Base-by-base conservation (phyloP, 2,888 invertebrate species). In the Drosophila macrospina region DNA sequence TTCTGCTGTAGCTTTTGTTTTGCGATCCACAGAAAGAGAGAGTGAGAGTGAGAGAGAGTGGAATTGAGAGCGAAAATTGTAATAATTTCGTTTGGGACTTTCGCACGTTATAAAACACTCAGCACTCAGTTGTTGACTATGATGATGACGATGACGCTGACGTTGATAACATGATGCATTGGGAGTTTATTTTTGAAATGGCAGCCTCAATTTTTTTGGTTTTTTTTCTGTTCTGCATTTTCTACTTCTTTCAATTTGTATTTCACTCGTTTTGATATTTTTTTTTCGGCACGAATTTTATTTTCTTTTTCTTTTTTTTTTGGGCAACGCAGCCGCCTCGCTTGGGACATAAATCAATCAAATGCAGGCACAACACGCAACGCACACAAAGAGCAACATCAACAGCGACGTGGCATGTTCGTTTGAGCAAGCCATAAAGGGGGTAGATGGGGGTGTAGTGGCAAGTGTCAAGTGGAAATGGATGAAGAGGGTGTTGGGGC, bases 61-160 rank as follows among this genome's bases (percentile, higher is more conserved):
- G n/a, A n/a, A n/a, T n/a, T n/a, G 20, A 20, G 30, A 24, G 36
- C 13, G 41, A 52, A 41, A 51, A 67, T 51, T 65, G 73, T 65
- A 76, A 83, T 83, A 88, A 86, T 86, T 86, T 80, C 74, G 80
- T 83, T 82, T 61, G 65, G 42, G 67, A 76, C 74, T 83, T 80
- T 76, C 71, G 56, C 88, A 80, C 80, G 78, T 88, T 86, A 83
- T 83, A 74, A 83, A 88, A 83, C 84, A 88, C 86, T 83, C 84
- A 54, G 28, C 86, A 63, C 65, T 57, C 73, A 48, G 54, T 52
- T 54, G 36, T 7, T n/a, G n/a, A n/a, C 26, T 4, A 36, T 36
- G 44, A 44, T 44, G 44, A 26, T 11, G 55, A 59, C 47, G 63
- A 39, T 5, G 51, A 13, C 30, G 39, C 44, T 41, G 52, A 54